phyloP scores from a whole-genome alignment of 2,113 vertebrate species.

The Chaenogobius annularis region DNA sequence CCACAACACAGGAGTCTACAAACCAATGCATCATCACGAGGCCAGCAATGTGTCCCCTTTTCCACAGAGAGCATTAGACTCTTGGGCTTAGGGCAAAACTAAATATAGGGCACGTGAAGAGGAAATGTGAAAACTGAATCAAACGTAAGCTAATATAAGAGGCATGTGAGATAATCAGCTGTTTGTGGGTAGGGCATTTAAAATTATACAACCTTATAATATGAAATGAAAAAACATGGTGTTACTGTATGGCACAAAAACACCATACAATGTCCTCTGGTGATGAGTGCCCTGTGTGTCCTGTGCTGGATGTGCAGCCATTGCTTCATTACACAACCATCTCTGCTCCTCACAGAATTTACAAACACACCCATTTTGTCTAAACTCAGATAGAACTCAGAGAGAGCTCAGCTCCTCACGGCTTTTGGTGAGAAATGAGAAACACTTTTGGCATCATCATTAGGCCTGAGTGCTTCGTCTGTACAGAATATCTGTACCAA shows the following conservation, averaged over 20 bases:
- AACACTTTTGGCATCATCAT: conserved; percentile 6
- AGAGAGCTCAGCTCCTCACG: neutral
- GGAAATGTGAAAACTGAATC: neutral
- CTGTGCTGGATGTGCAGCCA: conserved; percentile 48
- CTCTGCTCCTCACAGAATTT: conserved; percentile 31
- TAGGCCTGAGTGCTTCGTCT: conserved; percentile 9
- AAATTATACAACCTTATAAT: conserved; percentile 9
- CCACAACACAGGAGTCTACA: conserved; percentile 4
- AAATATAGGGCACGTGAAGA: neutral
- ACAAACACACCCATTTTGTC: conserved; percentile 33
- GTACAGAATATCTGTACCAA: neutral
- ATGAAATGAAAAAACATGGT: conserved; percentile 27
- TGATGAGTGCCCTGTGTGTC: conserved; percentile 27
- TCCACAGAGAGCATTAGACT: conserved; percentile 2
- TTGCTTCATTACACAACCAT: conserved; percentile 41
- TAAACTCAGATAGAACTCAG: neutral
- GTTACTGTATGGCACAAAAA: conserved; percentile 23
- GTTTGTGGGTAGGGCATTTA: neutral
- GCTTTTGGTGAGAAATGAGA: neutral
- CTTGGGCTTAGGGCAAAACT: neutral
- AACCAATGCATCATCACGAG: conserved; percentile 46
- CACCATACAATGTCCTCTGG: conserved; percentile 50
- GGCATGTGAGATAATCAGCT: neutral
- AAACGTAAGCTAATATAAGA: neutral
- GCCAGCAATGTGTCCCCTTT: conserved; percentile 21